A percentile compares a stretch with the other conserved stretches of the same genome.
These are phyloP conservation scores for Euproctis similis DNA, from an alignment of 2,888 invertebrate species.

Conservation along the genomic window DNA sequence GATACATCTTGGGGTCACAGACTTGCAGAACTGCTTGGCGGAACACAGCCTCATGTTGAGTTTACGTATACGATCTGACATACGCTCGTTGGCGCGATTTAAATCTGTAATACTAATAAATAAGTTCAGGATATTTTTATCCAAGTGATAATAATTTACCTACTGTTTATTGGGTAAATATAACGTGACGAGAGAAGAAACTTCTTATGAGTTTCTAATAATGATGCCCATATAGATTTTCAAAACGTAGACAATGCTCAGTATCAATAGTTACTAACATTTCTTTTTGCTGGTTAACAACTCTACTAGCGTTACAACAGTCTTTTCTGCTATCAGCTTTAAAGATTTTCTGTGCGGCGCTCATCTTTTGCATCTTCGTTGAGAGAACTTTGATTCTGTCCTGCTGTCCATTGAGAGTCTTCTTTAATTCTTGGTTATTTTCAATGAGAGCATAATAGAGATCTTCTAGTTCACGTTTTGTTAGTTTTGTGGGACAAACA, in stretches of 20 bases:
- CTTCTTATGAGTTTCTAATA: no score
- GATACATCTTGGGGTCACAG: slow-evolving; percentile 4
- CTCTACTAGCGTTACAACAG: slow-evolving; percentile 38
- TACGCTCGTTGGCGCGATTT: slow-evolving; percentile 38
- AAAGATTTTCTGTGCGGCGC: slow-evolving; percentile 28
- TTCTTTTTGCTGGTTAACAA: slow-evolving; percentile 48
- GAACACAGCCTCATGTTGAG: slow-evolving; percentile 56
- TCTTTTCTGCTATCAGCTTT: slow-evolving; percentile 33
- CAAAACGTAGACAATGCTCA: no score
- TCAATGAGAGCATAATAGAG: slow-evolving; percentile 78
- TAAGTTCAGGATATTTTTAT: no score
- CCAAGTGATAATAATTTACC: no score
- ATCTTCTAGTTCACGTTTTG: slow-evolving; percentile 79
- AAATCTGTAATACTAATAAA: slow-evolving; percentile 44
- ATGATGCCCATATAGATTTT: no score
- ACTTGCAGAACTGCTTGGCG: slow-evolving; percentile 51
- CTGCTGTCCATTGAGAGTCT: slow-evolving; percentile 75
- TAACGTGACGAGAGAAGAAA: no score
- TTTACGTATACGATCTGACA: slow-evolving; percentile 42
- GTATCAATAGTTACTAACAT: slow-evolving; percentile 38
- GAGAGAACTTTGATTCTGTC: slow-evolving; percentile 59
- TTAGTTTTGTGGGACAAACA: slow-evolving; percentile 69
- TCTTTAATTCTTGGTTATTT: slow-evolving; percentile 77
- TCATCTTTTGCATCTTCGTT: slow-evolving; percentile 48
- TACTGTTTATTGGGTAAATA: no score